Conservation (phyloP, 2,113 vertebrate genomes). For the Glareola pratincola region DNA sequence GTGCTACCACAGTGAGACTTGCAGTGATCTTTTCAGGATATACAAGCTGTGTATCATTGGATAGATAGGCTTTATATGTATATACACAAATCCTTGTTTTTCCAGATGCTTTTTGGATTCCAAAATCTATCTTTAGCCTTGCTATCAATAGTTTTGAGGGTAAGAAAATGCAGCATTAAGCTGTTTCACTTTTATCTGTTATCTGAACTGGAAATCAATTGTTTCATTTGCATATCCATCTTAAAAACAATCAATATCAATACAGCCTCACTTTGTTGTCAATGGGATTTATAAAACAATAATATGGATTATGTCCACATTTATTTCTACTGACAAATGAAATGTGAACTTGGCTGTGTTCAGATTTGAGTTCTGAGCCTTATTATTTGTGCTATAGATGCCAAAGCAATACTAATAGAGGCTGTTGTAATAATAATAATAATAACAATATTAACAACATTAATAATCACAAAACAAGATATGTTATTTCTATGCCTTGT, state of each 20-base stretch:
- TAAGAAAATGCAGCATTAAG: conserved; percentile 12
- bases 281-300: neutral
- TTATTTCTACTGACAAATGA: neutral
- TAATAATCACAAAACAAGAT: neutral
- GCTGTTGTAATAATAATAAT: neutral
- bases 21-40: neutral
- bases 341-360: neutral
- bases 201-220: neutral
- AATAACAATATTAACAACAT: no score
- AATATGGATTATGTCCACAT: neutral
- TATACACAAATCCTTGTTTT: neutral
- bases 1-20: neutral
- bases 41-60: neutral
- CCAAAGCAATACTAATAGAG: neutral
- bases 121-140: neutral
- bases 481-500: neutral
- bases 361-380: neutral
- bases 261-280: neutral
- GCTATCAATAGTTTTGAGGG: neutral
- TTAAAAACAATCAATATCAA: conserved; percentile 18
- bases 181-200: neutral
- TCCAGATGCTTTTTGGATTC: neutral
- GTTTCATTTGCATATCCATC: neutral
- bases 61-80: neutral
- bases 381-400: neutral